phyloP scores from a whole-genome alignment of 23 tunicate species.

The Halocynthia roretzi region DNA sequence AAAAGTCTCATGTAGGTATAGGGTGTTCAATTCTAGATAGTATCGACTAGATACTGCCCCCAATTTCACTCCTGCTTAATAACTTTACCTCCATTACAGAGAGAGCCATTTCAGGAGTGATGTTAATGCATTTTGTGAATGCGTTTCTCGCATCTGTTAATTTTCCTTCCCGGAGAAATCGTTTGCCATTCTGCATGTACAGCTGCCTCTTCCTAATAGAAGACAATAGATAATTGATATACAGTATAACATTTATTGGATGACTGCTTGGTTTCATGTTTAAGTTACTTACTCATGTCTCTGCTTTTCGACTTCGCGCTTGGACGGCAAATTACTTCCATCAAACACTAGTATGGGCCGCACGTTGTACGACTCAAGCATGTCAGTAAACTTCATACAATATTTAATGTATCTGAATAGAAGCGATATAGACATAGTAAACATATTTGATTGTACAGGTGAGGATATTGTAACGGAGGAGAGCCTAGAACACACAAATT shows the following conservation, averaged over 20 bases:
- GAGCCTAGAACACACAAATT: too few relatives aligned
- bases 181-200: slow-evolving; percentile 67
- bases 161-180: slow-evolving; percentile 69
- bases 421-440: not conserved
- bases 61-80: not conserved
- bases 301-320: slow-evolving; percentile 68
- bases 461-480: too few relatives aligned
- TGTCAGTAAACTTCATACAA: slow-evolving; percentile 69
- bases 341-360: slow-evolving; percentile 92
- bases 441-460: too few relatives aligned
- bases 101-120: slow-evolving; percentile 83
- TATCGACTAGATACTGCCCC: too few relatives aligned
- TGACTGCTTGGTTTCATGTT: too few relatives aligned
- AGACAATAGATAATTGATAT: too few relatives aligned
- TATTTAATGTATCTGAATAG: slow-evolving; percentile 48
- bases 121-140: slow-evolving; percentile 84
- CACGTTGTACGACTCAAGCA: slow-evolving; percentile 56
- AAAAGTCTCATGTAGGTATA: too few relatives aligned
- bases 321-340: slow-evolving; percentile 84
- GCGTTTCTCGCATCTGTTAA: slow-evolving; percentile 55
- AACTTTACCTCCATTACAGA: slow-evolving; percentile 47
- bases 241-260: too few relatives aligned
- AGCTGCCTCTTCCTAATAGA: slow-evolving; percentile 33
- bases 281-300: slow-evolving; percentile 31
- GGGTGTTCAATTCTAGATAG: too few relatives aligned